These are phyloP conservation scores for Drosophila repleta DNA, from an alignment of 1,140 invertebrate genomes.

Conservation along the genomic window DNA sequence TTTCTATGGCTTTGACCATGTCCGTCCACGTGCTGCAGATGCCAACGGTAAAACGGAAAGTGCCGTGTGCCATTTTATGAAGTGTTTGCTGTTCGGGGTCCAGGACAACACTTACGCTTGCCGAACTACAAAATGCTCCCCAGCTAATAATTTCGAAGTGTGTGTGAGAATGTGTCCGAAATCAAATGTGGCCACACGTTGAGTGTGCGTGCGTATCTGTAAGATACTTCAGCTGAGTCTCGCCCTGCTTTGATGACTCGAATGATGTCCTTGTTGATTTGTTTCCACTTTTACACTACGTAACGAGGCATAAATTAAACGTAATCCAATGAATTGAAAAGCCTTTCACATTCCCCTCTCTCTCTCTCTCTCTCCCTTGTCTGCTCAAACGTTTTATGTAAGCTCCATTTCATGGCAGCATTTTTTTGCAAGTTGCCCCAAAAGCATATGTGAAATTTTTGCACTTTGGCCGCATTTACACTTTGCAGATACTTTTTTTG, in stretches of 20 bases:
- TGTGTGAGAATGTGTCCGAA: slow-evolving; percentile 59
- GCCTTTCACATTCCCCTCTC: slow-evolving; percentile 22
- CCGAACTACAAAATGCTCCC: slow-evolving; percentile 80
- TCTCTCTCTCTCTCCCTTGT: not conserved
- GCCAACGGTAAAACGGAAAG: slow-evolving; percentile 76
- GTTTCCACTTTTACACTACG: not conserved
- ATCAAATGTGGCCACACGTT: slow-evolving; percentile 55
- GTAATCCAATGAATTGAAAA: slow-evolving; percentile 50
- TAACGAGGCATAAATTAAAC: slow-evolving; percentile 48
- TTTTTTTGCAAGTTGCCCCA: slow-evolving; percentile 18
- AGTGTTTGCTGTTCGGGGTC: slow-evolving; percentile 48
- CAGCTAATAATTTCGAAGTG: slow-evolving; percentile 78
- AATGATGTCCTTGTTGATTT: slow-evolving; percentile 24
- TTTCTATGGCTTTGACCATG: not conserved
- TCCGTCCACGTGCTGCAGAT: slow-evolving; percentile 64
- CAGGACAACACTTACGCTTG: slow-evolving; percentile 63
- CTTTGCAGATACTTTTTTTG: slow-evolving; percentile 55
- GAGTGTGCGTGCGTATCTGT: slow-evolving; percentile 16
- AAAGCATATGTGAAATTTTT: slow-evolving; percentile 74
- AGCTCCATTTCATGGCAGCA: slow-evolving; percentile 3
- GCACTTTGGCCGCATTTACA: slow-evolving; percentile 57
- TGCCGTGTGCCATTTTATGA: slow-evolving; percentile 78
- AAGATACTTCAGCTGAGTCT: slow-evolving; percentile 17
- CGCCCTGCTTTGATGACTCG: not conserved
- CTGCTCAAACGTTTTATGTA: slow-evolving; percentile 7